Evolutionary conservation across 2,888 invertebrate species (phyloP), one percentile per base, ranked within the genome.

Genomic region (Eupithecia subfuscata): DNA sequence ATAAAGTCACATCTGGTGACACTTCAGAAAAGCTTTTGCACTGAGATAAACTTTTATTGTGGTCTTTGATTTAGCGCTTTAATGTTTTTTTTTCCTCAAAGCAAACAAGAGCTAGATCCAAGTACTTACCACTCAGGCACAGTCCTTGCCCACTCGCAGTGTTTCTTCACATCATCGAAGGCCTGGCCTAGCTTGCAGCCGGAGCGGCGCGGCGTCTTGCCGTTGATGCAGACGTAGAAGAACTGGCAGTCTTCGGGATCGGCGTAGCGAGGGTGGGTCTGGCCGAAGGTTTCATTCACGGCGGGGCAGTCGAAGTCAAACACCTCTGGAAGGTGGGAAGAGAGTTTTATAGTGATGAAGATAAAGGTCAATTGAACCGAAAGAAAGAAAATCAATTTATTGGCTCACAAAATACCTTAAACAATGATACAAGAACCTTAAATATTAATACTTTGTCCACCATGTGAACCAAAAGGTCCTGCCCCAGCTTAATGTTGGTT

Each of bases 141-240:
- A 84, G 97, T 97, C 84, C 98, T 96, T 0, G 98, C 97, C 97
- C 98, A 98, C 80, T 98, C 98, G 86, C 98, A 98, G 74, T 95
- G 96, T 86, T 97, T 97, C 76, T 95, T 95, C 14, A 95, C 96
- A 74, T 98, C 98, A 85, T 98, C 98, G 91, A 98, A 98, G 14
- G 97, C 98, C 89, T 98, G 98, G 4, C 98, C 98, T 40, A 97
- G 95, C 90, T 97, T 97, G 93, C 98, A 98, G 25, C 98, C 98
- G 81, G 97, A 98, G 76, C 98, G 96, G 30, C 98, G 95, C 0
- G 98, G 98, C 0, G 96, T 96, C 82, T 97, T 96, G 0, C 98
- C 98, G 86, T 98, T 98, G 83, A 98, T 97, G 90, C 98, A 98
- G 14, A 98, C 98, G 90, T 98, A 98, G 95, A 98, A 98, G 95